Evolutionary conservation across 2,113 vertebrate species (phyloP), one percentile per base, ranked within the genome.

Genomic region (Boleophthalmus pectinirostris): DNA sequence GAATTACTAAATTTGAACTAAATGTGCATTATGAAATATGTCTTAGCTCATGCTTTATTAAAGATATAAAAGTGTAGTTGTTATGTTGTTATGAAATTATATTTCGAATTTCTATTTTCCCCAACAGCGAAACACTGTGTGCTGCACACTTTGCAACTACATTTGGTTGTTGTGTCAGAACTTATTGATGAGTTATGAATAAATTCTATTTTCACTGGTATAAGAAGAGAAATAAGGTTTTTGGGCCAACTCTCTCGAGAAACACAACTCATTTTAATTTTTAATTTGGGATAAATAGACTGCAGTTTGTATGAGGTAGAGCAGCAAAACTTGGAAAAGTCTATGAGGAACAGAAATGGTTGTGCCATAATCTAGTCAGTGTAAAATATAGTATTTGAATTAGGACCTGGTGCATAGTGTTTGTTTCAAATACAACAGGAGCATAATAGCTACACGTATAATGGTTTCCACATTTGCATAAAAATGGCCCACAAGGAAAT

Each of bases 171-270:
- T 33, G 58, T 68, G 24, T 67, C 20, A 2, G 0, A 51, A 68
- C 73, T 25, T 70, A 71, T 75, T 66, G 38, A 63, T 61, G 64
- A 25, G 24, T 45, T 54, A 64, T 58, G 23, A 70, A 75, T 24
- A 49, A 45, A 56, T 51, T 68, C 7, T 25, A 25, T 78, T 77
- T 77, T 56, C 24, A 24, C 24, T 45, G 46, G 47, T 9, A 57
- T 35, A 43, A 54, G 3, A 33, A 51, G 56, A 43, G 13, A 66
- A 71, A 77, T 72, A 20, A 66, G 75, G 75, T 80, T 78, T 80
- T 70, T 13, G n/a, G 51, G 13, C 64, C 33, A 51, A 46, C 14
- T 56, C 63, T 79, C 69, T 45, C 0, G 14, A 61, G 69, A 78
- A 29, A 70, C 7, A 33, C 14, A 63, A 75, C 61, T 64, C 61